Evolutionary conservation across 2,888 invertebrate species (phyloP).

Genomic region (Drosophila atripex): DNA sequence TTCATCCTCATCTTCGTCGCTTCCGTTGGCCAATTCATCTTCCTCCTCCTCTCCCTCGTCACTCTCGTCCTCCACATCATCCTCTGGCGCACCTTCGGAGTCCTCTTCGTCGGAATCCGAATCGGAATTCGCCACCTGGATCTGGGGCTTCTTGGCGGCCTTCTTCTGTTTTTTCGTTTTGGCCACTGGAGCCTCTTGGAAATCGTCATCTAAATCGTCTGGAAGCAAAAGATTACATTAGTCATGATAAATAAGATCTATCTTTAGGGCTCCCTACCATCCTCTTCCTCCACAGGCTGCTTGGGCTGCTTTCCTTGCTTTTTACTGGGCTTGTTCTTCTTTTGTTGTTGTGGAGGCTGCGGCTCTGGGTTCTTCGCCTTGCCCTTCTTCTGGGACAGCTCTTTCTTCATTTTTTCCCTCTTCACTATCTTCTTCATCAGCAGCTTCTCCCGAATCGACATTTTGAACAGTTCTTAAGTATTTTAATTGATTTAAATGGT

Average conservation of each 20-base stretch:
- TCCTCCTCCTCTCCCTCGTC: constrained; percentile 24
- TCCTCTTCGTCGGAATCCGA: constrained; percentile 52
- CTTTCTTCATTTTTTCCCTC: constrained; percentile 89
- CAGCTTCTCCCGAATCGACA: constrained; percentile 86
- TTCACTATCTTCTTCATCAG: constrained; percentile 91
- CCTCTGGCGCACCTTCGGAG: constrained; percentile 16
- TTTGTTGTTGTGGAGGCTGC: constrained; percentile 37
- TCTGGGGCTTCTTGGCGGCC: constrained; percentile 64
- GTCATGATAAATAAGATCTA: background rate
- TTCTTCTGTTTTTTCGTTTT: constrained; percentile 59
- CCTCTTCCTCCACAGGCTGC: constrained; percentile 39
- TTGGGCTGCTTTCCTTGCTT: constrained; percentile 46
- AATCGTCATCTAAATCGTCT: constrained; percentile 70
- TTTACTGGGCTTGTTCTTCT: constrained; percentile 35
- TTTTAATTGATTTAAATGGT: constrained; percentile 23
- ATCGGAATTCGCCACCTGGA: constrained; percentile 75
- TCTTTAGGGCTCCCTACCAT: no score
- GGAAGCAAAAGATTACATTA: background rate
- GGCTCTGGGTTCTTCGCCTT: constrained; percentile 41
- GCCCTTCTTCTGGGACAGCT: constrained; percentile 87
- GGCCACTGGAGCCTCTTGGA: constrained; percentile 66
- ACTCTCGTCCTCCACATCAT: constrained; percentile 28
- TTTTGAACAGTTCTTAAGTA: constrained; percentile 35
- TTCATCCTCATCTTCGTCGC: constrained; percentile 34
- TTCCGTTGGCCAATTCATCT: constrained; percentile 21